Evolutionary conservation across 2,113 vertebrate genomes (phyloP), one percentile per base, ranked within the genome.

Genomic region (Carassius gibelio): DNA sequence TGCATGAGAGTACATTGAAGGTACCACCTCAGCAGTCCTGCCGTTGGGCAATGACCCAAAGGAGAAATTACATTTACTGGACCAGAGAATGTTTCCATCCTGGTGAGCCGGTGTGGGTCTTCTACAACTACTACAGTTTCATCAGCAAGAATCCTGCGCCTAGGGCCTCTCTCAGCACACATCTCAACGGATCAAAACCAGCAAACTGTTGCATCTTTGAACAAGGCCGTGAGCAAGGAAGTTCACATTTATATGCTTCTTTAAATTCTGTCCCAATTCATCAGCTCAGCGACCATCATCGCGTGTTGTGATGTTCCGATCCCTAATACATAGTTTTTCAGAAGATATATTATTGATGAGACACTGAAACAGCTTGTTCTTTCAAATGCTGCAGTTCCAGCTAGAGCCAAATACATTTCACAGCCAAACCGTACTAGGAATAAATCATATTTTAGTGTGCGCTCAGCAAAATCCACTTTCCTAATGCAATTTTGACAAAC

Each of bases 361-460:
- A 77, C 21, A 84, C 42, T 52, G 50, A 21, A 23, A 45, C 76
- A 86, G 75, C 69, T 81, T 81, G 75, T 76, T 71, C 36, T 84
- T 77, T 84, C 81, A 83, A 62, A 86, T 81, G 52, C 68, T 84
- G 59, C 69, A 76, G 23, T n/a, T 74, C 50, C 75, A 83, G 64
- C 87, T 19, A 79, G 62, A 85, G n/a, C 61, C 76, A 85, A 85
- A 76, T 68, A 42, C 57, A 59, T 62, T 61, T 69, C 61, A 81
- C 75, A 45, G 84, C 85, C 85, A 84, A 88, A 83, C 4, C n/a
- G 26, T 30, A 75, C 38, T 62, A 78, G 42, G 77, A 81, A 45
- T 75, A 72, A 71, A 77, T 80, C 15, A 30, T 45, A 26, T 77
- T 9, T 61, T 85, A 59, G 36, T 72, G 30, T 36, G 3, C 2